Evolutionary conservation across 2,113 vertebrate genomes (phyloP).

Genomic region (Pelecanoides urinatrix): DNA sequence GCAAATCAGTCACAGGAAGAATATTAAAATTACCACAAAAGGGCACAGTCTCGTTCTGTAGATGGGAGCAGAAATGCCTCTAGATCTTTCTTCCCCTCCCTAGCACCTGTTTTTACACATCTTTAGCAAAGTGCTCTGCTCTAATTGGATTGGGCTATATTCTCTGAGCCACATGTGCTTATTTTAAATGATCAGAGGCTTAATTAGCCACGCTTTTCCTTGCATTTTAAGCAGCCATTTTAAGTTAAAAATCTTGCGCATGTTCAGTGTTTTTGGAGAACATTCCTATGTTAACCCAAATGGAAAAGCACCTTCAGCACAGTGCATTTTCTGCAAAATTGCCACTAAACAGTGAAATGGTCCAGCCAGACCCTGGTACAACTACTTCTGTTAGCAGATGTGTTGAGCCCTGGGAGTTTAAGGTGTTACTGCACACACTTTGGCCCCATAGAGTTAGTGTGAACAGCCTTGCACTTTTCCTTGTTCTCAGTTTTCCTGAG

Average conservation of each 20-base stretch:
- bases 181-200: not conserved
- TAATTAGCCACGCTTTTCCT: not conserved
- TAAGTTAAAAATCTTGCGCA: not conserved
- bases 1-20: not conserved
- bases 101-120: not conserved
- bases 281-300: not conserved
- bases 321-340: not conserved
- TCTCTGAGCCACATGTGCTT: not conserved
- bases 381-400: not conserved
- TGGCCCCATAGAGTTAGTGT: not conserved
- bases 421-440: not conserved
- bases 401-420: not conserved
- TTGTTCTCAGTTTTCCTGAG: not conserved
- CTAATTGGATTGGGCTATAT: not conserved
- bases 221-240: slow-evolving; percentile 7
- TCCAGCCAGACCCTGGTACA: not conserved
- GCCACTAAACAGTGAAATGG: not conserved
- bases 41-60: not conserved
- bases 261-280: not conserved
- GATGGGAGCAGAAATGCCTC: not conserved
- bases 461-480: not conserved
- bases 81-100: not conserved
- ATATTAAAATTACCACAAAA: not conserved
- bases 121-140: not conserved
- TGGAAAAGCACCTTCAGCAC: not conserved